These are phyloP conservation scores for Polypedilum pembai DNA, from an alignment of 1,140 invertebrate species.

Conservation along the genomic window DNA sequence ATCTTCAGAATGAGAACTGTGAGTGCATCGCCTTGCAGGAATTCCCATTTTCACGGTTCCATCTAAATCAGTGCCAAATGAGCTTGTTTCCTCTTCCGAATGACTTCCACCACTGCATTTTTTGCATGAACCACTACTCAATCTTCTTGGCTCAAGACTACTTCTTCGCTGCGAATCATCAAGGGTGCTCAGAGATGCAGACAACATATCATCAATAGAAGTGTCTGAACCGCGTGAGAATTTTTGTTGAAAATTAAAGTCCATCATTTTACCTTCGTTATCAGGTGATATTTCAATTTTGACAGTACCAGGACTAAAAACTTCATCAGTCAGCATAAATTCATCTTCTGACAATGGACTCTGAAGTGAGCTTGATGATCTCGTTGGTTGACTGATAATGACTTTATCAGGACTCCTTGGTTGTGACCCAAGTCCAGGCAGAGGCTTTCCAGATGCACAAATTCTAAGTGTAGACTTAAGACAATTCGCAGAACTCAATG, in stretches of 20 bases:
- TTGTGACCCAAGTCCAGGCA: conserved; percentile 30
- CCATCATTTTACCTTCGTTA: conserved; percentile 35
- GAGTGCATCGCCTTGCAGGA: conserved; percentile 64
- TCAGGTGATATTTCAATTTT: conserved; percentile 51
- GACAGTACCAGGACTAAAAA: conserved; percentile 51
- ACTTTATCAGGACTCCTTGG: conserved; percentile 43
- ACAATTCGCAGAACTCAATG: conserved; percentile 44
- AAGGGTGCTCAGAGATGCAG: conserved; percentile 45
- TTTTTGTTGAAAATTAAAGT: conserved; percentile 43
- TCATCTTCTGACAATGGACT: conserved; percentile 58
- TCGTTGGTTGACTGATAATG: conserved; percentile 51
- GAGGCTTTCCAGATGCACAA: conserved; percentile 37
- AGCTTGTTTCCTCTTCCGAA: conserved; percentile 59
- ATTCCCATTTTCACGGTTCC: conserved; percentile 69
- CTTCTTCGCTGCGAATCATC: conserved; percentile 42
- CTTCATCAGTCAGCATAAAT: conserved; percentile 54
- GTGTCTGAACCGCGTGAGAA: conserved; percentile 56
- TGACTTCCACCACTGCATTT: conserved; percentile 55
- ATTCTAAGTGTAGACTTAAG: conserved; percentile 48
- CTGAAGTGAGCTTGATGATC: conserved; percentile 46
- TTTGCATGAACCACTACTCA: conserved; percentile 48
- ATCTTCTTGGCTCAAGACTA: conserved; percentile 37
- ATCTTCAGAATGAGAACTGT: conserved; percentile 73
- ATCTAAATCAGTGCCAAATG: conserved; percentile 62
- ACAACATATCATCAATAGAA: conserved; percentile 51